Evolutionary conservation across 2,797 vertebrate species (phyloP).

Genomic region (Mionectes olivaceus): DNA sequence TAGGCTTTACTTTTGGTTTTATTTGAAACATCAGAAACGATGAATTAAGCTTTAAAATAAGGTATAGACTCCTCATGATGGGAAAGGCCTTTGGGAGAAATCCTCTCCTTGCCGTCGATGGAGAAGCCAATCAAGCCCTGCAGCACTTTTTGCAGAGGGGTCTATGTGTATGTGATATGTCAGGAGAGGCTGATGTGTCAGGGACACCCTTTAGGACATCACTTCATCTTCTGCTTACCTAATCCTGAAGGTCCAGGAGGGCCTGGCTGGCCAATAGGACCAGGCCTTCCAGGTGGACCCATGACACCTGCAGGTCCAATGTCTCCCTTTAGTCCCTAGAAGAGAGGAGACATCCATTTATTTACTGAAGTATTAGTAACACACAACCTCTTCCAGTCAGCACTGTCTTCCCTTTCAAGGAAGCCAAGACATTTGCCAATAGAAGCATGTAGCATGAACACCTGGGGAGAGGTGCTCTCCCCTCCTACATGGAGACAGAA

Average conservation of each 20-base stretch:
- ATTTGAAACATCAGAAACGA: neutral
- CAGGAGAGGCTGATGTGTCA: neutral
- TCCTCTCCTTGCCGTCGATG: neutral
- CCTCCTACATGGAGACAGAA: rapidly evolving
- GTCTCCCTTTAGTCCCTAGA: constrained; percentile 92
- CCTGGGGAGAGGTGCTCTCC: neutral
- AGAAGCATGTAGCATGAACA: neutral
- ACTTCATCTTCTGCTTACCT: constrained; percentile 79
- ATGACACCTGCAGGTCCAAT: constrained; percentile 82
- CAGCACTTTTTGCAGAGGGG: neutral
- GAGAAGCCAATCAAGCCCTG: neutral
- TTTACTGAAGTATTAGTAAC: neutral
- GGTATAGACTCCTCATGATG: neutral
- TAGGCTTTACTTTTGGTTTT: neutral
- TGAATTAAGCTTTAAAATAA: neutral
- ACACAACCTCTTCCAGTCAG: neutral
- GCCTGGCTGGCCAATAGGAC: constrained; percentile 88
- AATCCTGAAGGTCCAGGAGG: constrained; percentile 87
- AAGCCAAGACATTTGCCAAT: neutral
- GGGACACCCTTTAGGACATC: neutral
- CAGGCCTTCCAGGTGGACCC: constrained; percentile 91
- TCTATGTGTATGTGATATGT: rapidly evolving
- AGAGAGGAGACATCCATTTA: constrained; percentile 21
- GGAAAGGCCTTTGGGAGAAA: neutral
- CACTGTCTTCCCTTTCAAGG: neutral